A percentile compares a stretch with the other conserved stretches of the same genome.
Evolutionary conservation across 2,113 vertebrate genomes (phyloP).

Genomic region (Orthochromis malagaraziensis): DNA sequence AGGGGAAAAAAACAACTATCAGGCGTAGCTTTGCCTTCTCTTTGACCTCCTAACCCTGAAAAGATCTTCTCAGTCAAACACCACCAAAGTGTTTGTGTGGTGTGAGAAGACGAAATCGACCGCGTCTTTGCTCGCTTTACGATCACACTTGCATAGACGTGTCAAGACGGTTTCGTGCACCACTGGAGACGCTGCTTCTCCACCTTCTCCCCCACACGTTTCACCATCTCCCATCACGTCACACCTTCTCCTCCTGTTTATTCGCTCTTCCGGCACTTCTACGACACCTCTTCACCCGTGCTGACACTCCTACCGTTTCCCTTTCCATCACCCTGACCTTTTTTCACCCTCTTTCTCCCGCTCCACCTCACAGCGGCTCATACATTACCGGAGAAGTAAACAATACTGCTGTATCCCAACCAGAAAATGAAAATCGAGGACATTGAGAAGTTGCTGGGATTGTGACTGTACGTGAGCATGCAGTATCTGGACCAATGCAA

Average conservation of each 20-base stretch:
- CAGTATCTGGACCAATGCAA: neutral
- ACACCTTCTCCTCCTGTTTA: slow-evolving; percentile 22
- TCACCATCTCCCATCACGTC: slow-evolving; percentile 20
- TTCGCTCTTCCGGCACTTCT: neutral
- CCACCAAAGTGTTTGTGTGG: neutral
- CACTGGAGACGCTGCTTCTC: neutral
- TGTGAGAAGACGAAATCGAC: neutral
- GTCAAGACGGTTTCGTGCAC: slow-evolving; percentile 37
- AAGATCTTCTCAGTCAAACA: neutral
- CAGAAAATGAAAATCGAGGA: neutral
- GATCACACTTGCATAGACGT: neutral
- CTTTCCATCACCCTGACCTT: neutral
- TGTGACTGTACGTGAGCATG: neutral
- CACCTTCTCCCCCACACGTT: slow-evolving; percentile 1
- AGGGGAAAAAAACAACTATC: neutral
- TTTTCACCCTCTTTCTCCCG: slow-evolving; percentile 4
- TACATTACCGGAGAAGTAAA: neutral
- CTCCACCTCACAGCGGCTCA: neutral
- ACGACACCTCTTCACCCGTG: slow-evolving; percentile 5
- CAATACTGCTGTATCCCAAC: slow-evolving; percentile 1
- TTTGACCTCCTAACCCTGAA: neutral
- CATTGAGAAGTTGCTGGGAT: neutral
- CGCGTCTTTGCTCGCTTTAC: neutral
- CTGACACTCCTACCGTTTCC: neutral
- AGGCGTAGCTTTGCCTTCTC: neutral